Evolutionary conservation across 2,113 vertebrate species (phyloP).

Genomic region (Apteryx mantelli): DNA sequence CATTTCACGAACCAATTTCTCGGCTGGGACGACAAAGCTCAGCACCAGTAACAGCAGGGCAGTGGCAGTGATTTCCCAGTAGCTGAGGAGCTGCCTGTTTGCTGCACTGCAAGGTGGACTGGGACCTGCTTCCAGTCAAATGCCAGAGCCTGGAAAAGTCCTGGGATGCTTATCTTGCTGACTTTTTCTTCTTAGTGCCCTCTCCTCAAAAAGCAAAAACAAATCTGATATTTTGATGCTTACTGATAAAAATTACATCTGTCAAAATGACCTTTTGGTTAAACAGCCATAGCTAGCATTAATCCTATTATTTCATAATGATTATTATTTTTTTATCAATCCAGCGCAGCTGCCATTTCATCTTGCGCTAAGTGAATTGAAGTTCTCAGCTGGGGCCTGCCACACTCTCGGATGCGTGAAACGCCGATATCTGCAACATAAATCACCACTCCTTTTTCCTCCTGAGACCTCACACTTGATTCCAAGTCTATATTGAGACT

Average conservation of each 20-base stretch:
- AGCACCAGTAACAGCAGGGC: background rate
- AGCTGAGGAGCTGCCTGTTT: background rate
- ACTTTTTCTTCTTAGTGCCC: background rate
- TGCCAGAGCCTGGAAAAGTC: background rate
- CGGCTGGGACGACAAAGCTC: background rate
- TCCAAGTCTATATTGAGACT: background rate
- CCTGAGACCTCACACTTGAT: background rate
- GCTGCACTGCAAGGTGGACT: background rate
- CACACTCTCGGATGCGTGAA: slow-evolving; percentile 27
- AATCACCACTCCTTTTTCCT: slow-evolving; percentile 15
- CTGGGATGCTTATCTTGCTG: background rate
- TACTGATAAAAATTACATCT: slow-evolving; percentile 27
- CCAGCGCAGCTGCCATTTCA: slow-evolving; percentile 55
- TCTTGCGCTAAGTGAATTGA: slow-evolving; percentile 62
- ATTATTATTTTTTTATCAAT: slow-evolving; percentile 48
- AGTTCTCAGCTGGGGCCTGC: slow-evolving; percentile 54
- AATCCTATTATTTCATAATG: slow-evolving; percentile 41
- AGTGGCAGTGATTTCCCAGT: rapidly evolving
- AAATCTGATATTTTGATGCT: background rate
- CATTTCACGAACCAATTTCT: background rate
- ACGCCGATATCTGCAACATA: background rate
- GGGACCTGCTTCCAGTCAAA: background rate
- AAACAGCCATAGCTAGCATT: slow-evolving; percentile 39
- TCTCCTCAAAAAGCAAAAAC: background rate
- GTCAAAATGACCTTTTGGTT: slow-evolving; percentile 60